Evolutionary conservation across 64 coral and sea anemone species (phyloP), one percentile per base, ranked within the genome.

Genomic region (Orbicella faveolata): DNA sequence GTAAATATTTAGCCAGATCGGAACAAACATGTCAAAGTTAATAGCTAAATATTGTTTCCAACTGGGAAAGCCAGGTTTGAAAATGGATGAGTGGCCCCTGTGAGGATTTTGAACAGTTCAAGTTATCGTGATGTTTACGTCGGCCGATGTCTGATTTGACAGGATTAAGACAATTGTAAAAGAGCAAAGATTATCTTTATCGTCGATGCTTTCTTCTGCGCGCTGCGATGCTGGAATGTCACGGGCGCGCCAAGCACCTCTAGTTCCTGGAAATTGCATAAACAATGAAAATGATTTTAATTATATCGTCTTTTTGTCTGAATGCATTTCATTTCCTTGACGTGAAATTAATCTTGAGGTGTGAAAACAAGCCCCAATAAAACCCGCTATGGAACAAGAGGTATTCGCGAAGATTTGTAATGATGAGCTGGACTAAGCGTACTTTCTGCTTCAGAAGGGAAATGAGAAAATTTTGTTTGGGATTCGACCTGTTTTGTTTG

Each of bases 11-110:
- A 78, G 53, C 75, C 18, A 2, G 19, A 78, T 48, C 13, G 41
- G 75, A 52, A 52, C 74, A 35, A 75, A 75, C 37, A 52, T 78
- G 44, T 78, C 75, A 78, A 78, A 78, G 36, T 78, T 37, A 75
- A 75, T 75, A 36, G 74, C 36, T 19, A 75, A 75, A 75, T 36
- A 75, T 75, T 36, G 74, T 37, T 75, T 70, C n/a, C 44, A 48
- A 48, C 64, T 19, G 67, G 67, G 10, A n/a, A n/a, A 4, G 67
- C 67, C 67, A 70, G 67, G 23, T 70, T 70, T 70, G 67, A 70
- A 70, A 8, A 26, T 9, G 21, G 25, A 11, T 70, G 21, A 26
- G 67, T 11, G 25, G 21, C 23, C 21, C 20, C 25, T n/a, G 1
- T 70, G 21, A 4, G 67, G 67, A 30, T 70, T 26, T 70, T 9